Conservation (phyloP, 2,113 vertebrate species). For the Typhlomys cinereus region DNA sequence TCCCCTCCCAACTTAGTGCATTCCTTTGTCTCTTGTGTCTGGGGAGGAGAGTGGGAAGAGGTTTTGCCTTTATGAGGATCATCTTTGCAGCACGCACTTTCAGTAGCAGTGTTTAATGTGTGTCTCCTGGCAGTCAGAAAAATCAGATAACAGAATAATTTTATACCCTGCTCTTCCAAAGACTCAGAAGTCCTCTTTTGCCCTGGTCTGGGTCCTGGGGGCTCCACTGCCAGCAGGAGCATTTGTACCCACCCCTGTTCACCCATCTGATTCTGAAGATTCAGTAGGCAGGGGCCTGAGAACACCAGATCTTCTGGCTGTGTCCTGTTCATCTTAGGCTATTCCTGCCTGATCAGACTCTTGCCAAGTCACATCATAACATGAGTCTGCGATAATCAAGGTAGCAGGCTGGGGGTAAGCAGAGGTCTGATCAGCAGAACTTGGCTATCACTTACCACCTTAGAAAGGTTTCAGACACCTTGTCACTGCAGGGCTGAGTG, state of each 20-base stretch:
- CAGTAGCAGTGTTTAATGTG: background rate
- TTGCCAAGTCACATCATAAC: background rate
- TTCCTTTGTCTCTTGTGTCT: constrained; percentile 21
- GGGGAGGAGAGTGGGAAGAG: constrained; percentile 27
- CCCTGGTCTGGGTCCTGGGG: background rate
- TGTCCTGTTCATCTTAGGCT: background rate
- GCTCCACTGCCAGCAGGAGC: background rate
- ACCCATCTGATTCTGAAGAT: background rate
- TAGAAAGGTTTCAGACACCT: background rate
- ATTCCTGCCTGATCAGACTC: background rate
- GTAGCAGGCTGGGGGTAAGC: background rate
- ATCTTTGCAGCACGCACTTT: background rate
- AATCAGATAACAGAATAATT: background rate
- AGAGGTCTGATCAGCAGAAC: background rate
- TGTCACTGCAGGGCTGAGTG: accelerated
- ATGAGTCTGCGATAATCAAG: background rate
- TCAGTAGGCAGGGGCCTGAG: background rate
- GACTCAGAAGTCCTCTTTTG: background rate
- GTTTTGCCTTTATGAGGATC: background rate
- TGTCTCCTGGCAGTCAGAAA: background rate
- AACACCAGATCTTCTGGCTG: background rate
- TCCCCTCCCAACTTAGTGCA: background rate
- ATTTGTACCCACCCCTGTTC: background rate
- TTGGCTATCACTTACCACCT: background rate
- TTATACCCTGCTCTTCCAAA: background rate